Conservation (phyloP, 1,140 invertebrate genomes). For the Orchestia grillus region DNA sequence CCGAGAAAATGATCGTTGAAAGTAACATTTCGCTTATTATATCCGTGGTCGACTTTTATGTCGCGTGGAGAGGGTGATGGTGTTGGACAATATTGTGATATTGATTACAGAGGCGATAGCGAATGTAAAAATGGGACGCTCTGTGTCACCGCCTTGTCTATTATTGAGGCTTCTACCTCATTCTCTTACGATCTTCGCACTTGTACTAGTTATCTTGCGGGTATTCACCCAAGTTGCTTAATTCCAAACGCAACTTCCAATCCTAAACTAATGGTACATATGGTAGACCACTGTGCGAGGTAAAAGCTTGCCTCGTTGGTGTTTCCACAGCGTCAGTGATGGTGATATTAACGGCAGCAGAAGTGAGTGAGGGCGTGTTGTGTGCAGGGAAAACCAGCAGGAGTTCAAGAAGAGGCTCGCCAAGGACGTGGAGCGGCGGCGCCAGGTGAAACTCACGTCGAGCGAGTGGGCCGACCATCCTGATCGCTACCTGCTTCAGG, state of each 20-base stretch:
- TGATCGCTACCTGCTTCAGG: conserved; percentile 80
- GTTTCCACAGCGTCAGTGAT: too few relatives aligned
- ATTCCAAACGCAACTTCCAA: too few relatives aligned
- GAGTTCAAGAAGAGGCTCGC: conserved; percentile 93
- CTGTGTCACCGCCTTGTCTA: too few relatives aligned
- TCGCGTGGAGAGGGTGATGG: neutral
- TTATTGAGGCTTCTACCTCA: too few relatives aligned
- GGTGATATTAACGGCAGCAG: neutral
- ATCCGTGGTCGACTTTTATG: neutral
- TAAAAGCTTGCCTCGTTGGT: too few relatives aligned
- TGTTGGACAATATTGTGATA: neutral
- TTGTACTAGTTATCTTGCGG: too few relatives aligned
- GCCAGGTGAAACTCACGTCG: conserved; percentile 84
- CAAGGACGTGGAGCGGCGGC: conserved; percentile 85
- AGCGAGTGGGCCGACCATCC: conserved; percentile 91
- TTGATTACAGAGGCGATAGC: too few relatives aligned
- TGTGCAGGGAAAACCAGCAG: conserved; percentile 81
- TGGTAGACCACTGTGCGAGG: too few relatives aligned
- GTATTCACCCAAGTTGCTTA: too few relatives aligned
- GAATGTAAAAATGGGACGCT: too few relatives aligned
- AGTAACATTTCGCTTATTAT: neutral
- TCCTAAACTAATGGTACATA: too few relatives aligned
- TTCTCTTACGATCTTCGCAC: too few relatives aligned
- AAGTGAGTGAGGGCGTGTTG: neutral
- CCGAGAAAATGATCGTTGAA: neutral